Evolutionary conservation across 2,888 invertebrate species (phyloP), one percentile per base, ranked within the genome.

Genomic region (Acleris sparsana): DNA sequence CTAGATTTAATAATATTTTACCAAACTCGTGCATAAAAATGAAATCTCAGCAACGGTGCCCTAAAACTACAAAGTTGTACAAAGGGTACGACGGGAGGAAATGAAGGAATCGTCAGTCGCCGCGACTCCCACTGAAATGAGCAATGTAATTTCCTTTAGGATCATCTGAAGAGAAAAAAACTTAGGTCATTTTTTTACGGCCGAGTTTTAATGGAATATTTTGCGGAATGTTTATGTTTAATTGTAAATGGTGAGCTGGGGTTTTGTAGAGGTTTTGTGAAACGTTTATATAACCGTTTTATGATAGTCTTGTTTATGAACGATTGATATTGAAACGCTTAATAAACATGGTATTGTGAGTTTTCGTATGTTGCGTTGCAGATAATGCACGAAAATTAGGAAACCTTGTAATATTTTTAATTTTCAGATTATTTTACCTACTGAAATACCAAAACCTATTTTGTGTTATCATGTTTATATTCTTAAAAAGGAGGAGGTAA

Each of bases 131-230:
- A 78, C 78, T 79, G 74, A 79, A 80, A 77, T 70, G 77, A 72
- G 76, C 73, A 72, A 77, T 67, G 80, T 75, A 82, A 81, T 81
- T 82, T 81, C 81, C 81, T 80, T 71, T 70, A 62, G 67, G 72
- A 77, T 73, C 73, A 76, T 78, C 55, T 62, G 22, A 46, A 51
- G 62, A 46, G 62, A 58, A 53, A 62, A 55, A 61, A 66, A 66
- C 57, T 66, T 48, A 56, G 61, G 60, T 61, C 29, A 61, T 61
- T 65, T 65, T 63, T 65, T 61, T 55, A 60, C 25, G 29, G 33
- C 51, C 25, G 55, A 46, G 43, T 44, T 60, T 49, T 51, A 56
- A 65, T 51, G 60, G 60, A 65, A 56, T 53, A 44, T 65, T 65
- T 61, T 22, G 18, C 17, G 11, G 44, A 49, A 39, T 44, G 49